These are phyloP conservation scores for Drosophila subobscura DNA, from an alignment of 1,140 invertebrate genomes.

Conservation along the genomic window DNA sequence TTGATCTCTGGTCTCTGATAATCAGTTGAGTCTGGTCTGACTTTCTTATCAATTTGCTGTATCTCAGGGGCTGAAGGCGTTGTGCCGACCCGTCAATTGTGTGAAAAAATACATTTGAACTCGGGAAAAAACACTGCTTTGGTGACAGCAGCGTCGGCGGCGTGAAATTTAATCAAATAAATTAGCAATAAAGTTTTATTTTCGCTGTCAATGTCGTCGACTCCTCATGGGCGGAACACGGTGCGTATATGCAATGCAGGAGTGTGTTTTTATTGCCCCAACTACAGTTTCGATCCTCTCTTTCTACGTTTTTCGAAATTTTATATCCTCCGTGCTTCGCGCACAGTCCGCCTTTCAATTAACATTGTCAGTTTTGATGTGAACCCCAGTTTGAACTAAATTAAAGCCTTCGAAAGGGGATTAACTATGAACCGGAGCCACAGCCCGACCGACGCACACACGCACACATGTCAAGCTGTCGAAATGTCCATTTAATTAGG, in stretches of 20 bases:
- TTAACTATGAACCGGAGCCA: neutral
- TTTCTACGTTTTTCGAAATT: constrained; percentile 52
- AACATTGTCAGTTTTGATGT: constrained; percentile 69
- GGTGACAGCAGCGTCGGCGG: constrained; percentile 13
- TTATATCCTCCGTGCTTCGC: constrained; percentile 45
- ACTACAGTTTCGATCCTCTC: constrained; percentile 39
- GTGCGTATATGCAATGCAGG: constrained; percentile 62
- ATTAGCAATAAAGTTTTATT: constrained; percentile 81
- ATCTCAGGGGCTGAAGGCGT: constrained; percentile 42
- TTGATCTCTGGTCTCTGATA: constrained; percentile 60
- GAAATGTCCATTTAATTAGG: constrained; percentile 71
- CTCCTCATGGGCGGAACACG: constrained; percentile 34
- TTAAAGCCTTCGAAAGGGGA: constrained; percentile 30
- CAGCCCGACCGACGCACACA: constrained; percentile 13
- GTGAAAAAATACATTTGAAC: constrained; percentile 58
- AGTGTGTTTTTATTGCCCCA: constrained; percentile 43
- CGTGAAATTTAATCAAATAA: constrained; percentile 81
- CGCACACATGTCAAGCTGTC: constrained; percentile 48
- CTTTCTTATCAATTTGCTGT: constrained; percentile 67
- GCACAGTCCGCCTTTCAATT: constrained; percentile 65
- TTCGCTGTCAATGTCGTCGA: constrained; percentile 50
- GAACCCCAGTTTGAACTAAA: constrained; percentile 43
- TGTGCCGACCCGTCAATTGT: constrained; percentile 19
- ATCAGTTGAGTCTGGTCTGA: constrained; percentile 23
- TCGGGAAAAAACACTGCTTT: constrained; percentile 17